Percentiles rank a stretch among this genome's conserved stretches.
Conservation (phyloP, 2,797 vertebrate species). For the Artibeus jamaicensis region DNA sequence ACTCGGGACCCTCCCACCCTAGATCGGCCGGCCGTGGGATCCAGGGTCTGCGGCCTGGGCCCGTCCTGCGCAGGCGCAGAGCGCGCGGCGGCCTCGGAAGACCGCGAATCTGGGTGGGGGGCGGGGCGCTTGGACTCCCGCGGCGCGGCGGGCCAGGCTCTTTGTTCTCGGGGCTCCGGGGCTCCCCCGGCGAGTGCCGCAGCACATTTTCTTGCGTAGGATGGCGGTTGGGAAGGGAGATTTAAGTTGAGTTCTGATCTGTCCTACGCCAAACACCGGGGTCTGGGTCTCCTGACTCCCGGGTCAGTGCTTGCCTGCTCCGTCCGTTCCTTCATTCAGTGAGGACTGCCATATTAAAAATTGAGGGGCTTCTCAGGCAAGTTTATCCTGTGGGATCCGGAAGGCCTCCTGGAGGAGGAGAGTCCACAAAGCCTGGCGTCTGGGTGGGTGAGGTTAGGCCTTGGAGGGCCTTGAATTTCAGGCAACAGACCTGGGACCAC, state of each 20-base stretch:
- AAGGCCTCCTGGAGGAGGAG: neutral
- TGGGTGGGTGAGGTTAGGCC: no score
- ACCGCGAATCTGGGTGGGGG: fast-evolving
- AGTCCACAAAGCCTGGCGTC: neutral
- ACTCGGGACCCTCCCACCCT: fast-evolving
- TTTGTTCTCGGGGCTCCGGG: neutral
- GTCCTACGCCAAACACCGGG: neutral
- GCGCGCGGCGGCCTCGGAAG: neutral
- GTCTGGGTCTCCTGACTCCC: neutral
- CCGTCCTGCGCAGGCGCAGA: neutral
- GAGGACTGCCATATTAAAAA: neutral
- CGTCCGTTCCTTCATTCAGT: neutral
- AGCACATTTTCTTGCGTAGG: neutral
- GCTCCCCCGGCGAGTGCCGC: fast-evolving
- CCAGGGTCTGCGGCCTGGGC: no score
- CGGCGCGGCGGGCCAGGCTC: neutral
- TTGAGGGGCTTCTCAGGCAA: neutral
- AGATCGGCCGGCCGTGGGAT: fast-evolving
- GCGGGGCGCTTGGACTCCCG: fast-evolving
- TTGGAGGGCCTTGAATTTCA: neutral
- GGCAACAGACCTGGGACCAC: neutral
- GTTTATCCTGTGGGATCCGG: neutral
- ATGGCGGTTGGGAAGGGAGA: neutral
- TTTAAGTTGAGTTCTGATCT: neutral
- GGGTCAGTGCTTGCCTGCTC: neutral